Evolutionary conservation across 1,140 invertebrate genomes (phyloP).

Genomic region (Diorhabda sublineata): DNA sequence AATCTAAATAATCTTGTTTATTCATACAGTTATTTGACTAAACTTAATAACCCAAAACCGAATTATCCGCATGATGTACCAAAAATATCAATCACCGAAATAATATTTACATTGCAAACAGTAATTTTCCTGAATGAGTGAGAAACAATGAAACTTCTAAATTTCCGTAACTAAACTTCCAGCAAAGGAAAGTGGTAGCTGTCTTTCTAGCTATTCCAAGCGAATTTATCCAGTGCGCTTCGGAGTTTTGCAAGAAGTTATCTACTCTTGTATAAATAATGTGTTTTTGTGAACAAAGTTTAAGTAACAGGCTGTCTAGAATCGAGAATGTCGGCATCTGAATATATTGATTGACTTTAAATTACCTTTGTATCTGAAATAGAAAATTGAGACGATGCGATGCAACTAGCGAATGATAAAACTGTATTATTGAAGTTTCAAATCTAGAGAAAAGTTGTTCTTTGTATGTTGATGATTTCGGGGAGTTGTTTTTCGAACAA

Average conservation of each 20-base stretch:
- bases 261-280: conserved; percentile 3
- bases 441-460: neutral
- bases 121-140: too few species aligned
- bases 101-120: too few species aligned
- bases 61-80: too few species aligned
- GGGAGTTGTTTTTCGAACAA: neutral
- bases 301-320: conserved; percentile 1
- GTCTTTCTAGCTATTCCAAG: neutral
- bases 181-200: neutral
- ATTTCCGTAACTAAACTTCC: neutral
- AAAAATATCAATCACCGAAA: too few species aligned
- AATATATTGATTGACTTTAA: conserved; percentile 3
- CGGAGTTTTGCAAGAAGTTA: neutral
- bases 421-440: neutral
- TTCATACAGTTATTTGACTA: too few species aligned
- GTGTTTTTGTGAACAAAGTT: conserved; percentile 1
- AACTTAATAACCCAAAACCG: too few species aligned
- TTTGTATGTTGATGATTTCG: conserved; percentile 2
- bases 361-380: conserved; percentile 2
- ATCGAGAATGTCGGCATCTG: neutral
- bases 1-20: too few species aligned
- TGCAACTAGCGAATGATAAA: conserved; percentile 2
- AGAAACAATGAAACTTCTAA: too few species aligned
- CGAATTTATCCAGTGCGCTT: neutral
- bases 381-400: neutral